phyloP scores from a whole-genome alignment of 2,888 invertebrate genomes.

The Dasysyrphus tricinctus region DNA sequence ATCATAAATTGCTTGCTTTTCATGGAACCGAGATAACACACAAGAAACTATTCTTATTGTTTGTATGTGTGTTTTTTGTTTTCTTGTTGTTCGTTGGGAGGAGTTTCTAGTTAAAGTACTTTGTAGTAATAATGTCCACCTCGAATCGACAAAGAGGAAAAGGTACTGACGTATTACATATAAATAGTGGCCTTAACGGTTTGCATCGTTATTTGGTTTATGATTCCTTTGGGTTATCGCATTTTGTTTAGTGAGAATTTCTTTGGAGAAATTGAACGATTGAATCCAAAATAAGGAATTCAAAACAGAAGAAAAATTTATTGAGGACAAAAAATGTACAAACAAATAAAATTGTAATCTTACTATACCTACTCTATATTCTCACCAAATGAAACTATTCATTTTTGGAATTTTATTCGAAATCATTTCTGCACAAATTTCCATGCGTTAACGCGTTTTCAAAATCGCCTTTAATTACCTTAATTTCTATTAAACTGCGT shows the following conservation, averaged over 20 bases:
- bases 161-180: not conserved
- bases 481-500: too few relatives aligned
- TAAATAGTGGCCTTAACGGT: not conserved
- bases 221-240: constrained; percentile 26
- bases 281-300: not conserved
- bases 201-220: constrained; percentile 35
- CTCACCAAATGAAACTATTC: too few relatives aligned
- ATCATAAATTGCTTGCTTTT: constrained; percentile 63
- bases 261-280: not conserved
- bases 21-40: constrained; percentile 51
- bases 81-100: constrained; percentile 21
- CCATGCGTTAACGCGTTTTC: too few relatives aligned
- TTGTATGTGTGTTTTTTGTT: not conserved
- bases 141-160: constrained; percentile 35
- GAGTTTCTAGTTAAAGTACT: constrained; percentile 43
- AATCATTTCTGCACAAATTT: too few relatives aligned
- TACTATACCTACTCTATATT: too few relatives aligned
- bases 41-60: constrained; percentile 26
- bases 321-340: too few relatives aligned
- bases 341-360: too few relatives aligned
- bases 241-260: not conserved
- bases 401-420: too few relatives aligned
- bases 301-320: too few relatives aligned
- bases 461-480: too few relatives aligned
- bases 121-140: constrained; percentile 44